Evolutionary conservation across 1,140 invertebrate genomes (phyloP), one percentile per base, ranked within the genome.

Genomic region (Nixonia krombeini): DNA sequence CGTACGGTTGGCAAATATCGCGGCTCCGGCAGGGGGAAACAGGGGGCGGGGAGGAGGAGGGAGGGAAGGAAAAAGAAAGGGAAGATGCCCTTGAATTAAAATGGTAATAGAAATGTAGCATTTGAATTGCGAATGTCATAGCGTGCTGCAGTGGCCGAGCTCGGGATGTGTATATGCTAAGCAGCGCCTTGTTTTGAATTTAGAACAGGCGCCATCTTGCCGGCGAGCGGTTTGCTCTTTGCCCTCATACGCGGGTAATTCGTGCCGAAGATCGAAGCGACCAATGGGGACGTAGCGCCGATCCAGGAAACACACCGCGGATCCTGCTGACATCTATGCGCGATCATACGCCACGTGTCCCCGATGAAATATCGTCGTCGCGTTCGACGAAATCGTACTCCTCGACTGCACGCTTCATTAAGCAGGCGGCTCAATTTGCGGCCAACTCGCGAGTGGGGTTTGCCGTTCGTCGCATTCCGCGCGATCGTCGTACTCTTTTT

Each of bases 61-160:
- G 8, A 2, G 29, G 50, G 17, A 29, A 45, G 17, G 28, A 16
- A 57, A 51, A 37, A 51, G 37, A 28, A 45, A 47, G 53, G 58
- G 25, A 58, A 53, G 58, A 37, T 71, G 63, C 63, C 63, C 69
- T 71, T 71, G 69, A 71, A 71, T 71, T 66, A 71, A 82, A 83
- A 84, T 83, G 79, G 80, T 84, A 83, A 85, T 85, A 85, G 79
- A 84, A 84, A 82, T 84, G 79, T 85, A 81, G 66, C 76, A 85
- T 85, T 84, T 84, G 78, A 85, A 84, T 85, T 83, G 81, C 80
- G 80, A 85, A 84, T 85, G 80, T 84, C 80, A 85, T 84, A 85
- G 79, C 79, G 76, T 81, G 80, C 75, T 53, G 69, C 59, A 44
- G 68, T 70, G 66, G 62, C 74, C 73, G 69, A 69, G 68, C 21